phyloP scores from a whole-genome alignment of 2,797 vertebrate genomes.

The Acrossocheilus fasciatus region DNA sequence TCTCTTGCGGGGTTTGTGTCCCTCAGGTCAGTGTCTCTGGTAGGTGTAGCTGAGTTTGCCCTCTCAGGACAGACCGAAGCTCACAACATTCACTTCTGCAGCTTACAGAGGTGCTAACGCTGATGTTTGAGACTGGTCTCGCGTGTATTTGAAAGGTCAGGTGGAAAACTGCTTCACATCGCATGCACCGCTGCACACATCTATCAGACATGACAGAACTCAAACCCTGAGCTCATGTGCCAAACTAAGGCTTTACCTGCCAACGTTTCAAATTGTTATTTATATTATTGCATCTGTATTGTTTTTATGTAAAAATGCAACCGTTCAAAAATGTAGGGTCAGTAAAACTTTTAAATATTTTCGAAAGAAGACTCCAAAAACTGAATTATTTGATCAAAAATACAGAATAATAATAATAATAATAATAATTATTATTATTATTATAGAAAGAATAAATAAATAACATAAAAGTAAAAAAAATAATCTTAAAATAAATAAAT shows the following conservation, averaged over 20 bases:
- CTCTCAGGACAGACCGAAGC: background rate
- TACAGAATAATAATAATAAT: no score
- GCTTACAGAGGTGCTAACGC: background rate
- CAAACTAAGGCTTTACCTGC: background rate
- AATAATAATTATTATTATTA: no score
- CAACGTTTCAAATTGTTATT: background rate
- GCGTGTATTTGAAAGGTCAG: background rate
- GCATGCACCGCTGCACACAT: background rate
- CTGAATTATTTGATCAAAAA: no score
- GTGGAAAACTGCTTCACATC: conserved; percentile 4
- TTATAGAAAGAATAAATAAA: no score
- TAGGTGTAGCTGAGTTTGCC: conserved; percentile 6
- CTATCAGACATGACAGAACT: background rate
- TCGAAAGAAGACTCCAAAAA: background rate
- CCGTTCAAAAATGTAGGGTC: background rate
- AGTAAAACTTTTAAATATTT: no score
- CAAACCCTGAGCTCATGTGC: background rate
- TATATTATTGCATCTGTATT: background rate
- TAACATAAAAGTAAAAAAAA: no score
- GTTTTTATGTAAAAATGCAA: background rate
- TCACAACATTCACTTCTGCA: background rate
- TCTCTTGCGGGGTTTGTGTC: background rate
- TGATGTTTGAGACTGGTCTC: background rate
- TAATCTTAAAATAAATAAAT: no score
- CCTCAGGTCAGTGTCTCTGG: conserved; percentile 1